Base-by-base conservation (phyloP, 2,888 invertebrate genomes). In the Calephelis perditalis region DNA sequence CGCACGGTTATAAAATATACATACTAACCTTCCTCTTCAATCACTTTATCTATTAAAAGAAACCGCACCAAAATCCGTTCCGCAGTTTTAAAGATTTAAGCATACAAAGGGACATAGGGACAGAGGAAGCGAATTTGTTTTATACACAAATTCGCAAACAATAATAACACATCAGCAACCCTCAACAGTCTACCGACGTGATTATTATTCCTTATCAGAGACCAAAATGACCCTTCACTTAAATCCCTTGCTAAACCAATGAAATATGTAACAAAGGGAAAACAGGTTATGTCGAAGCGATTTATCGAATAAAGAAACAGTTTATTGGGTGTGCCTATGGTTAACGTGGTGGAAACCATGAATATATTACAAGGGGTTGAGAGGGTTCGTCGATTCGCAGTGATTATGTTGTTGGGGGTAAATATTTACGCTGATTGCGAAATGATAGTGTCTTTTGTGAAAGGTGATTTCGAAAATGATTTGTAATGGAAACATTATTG, bases 221-320 rank as follows among this genome's bases (percentile, higher is more conserved):
- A 76, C 73, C 71, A 66, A 57, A 73, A 70, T 76, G 75, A 80
- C 81, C 84, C 85, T 72, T 76, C 75, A 69, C 74, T 26, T 26
- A 26, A 79, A 77, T 76, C 78, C 79, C 76, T 77, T 73, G 71
- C 70, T 65, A 75, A 74, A 74, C 78, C 81, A 79, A 82, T 86
- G 81, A 81, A 84, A 86, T 82, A 84, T 84, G 76, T 77, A 83
- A 84, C 86, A 86, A 86, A 85, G 74, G 72, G 69, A 71, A 72
- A 81, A 80, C 83, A 77, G 77, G 83, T 82, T 80, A 71, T 65
- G 40, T 40, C 8, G 64, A 60, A 60, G 74, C 71, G 79, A 81
- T 75, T 73, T 73, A 72, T 74, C 75, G 74, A 79, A 81, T 79
- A 76, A 72, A 72, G 73, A 71, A 73, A 70, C 66, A 73, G 72